Evolutionary conservation across 2,888 invertebrate genomes (phyloP), one percentile per base, ranked within the genome.

Genomic region (Yponomeuta sedellus): DNA sequence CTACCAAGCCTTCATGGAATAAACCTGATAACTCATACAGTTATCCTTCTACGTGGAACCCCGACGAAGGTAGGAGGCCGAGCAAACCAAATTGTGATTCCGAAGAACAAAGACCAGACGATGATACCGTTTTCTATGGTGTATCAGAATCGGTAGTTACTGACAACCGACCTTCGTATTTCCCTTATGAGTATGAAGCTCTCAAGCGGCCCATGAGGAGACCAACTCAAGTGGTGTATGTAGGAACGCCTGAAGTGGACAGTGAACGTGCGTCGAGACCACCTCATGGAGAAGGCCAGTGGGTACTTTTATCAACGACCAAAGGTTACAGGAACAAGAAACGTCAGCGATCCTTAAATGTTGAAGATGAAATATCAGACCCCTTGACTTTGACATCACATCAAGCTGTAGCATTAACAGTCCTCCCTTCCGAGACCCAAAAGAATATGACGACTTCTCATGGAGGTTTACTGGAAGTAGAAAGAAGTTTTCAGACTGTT

Each of bases 271-370:
- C 87, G 3, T 90, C 92, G 2, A 92, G 94, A 77, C 95, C 95
- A 0, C 89, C 92, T 0, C 90, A 91, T 68, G 94, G 94, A 0
- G 94, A 95, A 68, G 96, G 96, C 0, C 94, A 95, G 72, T 96
- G 96, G 96, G 93, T 96, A 2, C 83, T 96, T 1, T 81, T 96
- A 10, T 95, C 95, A 0, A 95, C 95, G 4, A 96, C 96, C 12
- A 95, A 95, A 83, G 96, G 96, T 0, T 96, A 95, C 75, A 92
- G 93, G 68, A 91, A 92, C 66, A 92, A 85, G 70, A 92, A 86
- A 70, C 85, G 88, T 10, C 90, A 92, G 72, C 79, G 89, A 71
- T 88, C 91, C 16, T 72, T 89, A 10, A 83, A 79, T 64, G 72
- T 71, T 64, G 72, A 72, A 25, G 72, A 78, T 40, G 84, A 86